A percentile compares a stretch with the other conserved stretches of the same genome.
Conservation (phyloP, 2,797 vertebrate species). For the Propithecus deckenii region DNA sequence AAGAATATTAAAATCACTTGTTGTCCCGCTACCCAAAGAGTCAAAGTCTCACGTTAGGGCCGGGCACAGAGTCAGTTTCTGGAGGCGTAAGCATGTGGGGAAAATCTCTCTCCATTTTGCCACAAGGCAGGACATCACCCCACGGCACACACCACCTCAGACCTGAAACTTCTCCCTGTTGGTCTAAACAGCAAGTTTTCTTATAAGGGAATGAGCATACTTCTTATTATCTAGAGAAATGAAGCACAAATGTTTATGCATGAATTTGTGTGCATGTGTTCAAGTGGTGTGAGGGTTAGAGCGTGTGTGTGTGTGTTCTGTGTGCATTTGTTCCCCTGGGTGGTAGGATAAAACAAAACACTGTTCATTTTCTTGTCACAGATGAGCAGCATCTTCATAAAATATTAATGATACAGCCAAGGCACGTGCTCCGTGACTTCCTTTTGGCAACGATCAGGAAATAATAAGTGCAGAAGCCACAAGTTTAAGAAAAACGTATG, state of each 20-base stretch:
- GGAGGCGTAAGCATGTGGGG: background rate
- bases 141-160: background rate
- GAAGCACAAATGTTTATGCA: background rate
- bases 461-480: background rate
- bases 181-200: background rate
- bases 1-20: background rate
- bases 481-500: background rate
- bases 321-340: background rate
- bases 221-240: background rate
- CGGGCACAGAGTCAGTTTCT: background rate
- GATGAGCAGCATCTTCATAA: background rate
- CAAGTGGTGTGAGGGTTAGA: background rate
- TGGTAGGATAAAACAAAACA: background rate
- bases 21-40: background rate
- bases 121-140: background rate
- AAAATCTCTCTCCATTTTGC: background rate
- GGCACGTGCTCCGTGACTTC: background rate
- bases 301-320: background rate
- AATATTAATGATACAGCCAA: background rate
- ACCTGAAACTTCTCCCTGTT: background rate
- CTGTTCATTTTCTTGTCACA: background rate
- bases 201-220: background rate
- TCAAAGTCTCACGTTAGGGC: background rate
- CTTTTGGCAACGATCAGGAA: background rate
- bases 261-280: background rate